These are phyloP conservation scores for Scophthalmus maximus DNA, from an alignment of 2,113 vertebrate species.

Conservation along the genomic window DNA sequence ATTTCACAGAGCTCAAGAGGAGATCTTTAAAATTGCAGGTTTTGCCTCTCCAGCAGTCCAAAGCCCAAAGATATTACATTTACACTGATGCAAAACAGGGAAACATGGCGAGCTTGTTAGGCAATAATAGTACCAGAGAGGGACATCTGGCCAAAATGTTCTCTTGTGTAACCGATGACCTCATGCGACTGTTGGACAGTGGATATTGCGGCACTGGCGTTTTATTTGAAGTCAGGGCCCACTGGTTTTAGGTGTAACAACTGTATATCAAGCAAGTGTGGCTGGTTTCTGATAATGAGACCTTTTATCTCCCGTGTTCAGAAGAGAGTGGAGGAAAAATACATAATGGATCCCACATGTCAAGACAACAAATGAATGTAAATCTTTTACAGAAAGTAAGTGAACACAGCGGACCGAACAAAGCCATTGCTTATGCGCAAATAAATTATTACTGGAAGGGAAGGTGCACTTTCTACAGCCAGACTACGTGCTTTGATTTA, in stretches of 20 bases:
- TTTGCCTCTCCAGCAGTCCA: neutral
- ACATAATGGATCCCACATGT: slow-evolving; percentile 16
- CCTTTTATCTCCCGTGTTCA: slow-evolving; percentile 3
- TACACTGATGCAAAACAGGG: neutral
- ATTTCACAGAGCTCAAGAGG: neutral
- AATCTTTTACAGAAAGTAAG: slow-evolving; percentile 6
- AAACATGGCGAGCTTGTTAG: neutral
- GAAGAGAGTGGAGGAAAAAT: slow-evolving; percentile 1
- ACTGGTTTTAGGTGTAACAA: neutral
- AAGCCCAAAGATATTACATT: slow-evolving; percentile 3
- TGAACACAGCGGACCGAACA: slow-evolving; percentile 3
- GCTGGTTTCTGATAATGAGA: slow-evolving; percentile 16
- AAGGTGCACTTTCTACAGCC: slow-evolving; percentile 1
- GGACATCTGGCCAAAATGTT: neutral
- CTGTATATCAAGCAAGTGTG: neutral
- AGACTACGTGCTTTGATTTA: slow-evolving; percentile 7
- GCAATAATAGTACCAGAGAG: neutral
- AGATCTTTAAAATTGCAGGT: neutral
- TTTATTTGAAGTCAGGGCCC: slow-evolving; percentile 5
- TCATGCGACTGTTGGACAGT: neutral
- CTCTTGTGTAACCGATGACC: neutral
- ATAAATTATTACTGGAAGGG: slow-evolving; percentile 7
- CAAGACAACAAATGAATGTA: slow-evolving; percentile 33
- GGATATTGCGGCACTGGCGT: neutral
- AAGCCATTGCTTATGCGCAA: slow-evolving; percentile 10